phyloP scores from a whole-genome alignment of 2,113 vertebrate species.

The Haemorhous mexicanus region DNA sequence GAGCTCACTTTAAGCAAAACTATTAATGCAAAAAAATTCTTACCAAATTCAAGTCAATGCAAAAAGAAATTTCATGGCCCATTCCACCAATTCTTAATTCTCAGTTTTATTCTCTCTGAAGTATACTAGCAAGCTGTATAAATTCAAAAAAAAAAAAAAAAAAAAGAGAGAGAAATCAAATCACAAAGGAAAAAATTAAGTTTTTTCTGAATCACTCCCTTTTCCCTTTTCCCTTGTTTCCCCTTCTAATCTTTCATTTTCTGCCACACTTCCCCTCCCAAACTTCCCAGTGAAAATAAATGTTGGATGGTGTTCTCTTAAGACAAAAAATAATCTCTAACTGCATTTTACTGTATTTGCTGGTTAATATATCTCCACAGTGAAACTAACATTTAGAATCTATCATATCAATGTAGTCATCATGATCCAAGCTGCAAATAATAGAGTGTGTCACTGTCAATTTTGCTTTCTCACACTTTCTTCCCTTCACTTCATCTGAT shows the following conservation, averaged over 20 bases:
- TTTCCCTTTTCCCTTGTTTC: neutral
- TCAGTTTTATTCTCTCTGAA: slow-evolving; percentile 15
- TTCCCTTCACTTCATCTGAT: slow-evolving; percentile 90
- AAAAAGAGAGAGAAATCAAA: neutral
- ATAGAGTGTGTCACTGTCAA: slow-evolving; percentile 98
- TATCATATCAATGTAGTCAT: slow-evolving; percentile 86
- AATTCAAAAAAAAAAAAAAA: neutral
- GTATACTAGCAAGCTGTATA: neutral
- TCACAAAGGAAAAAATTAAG: slow-evolving; percentile 27
- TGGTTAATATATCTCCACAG: slow-evolving; percentile 82
- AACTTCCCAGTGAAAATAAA: slow-evolving; percentile 42
- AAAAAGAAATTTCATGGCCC: slow-evolving; percentile 6
- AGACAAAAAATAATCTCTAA: slow-evolving; percentile 56
- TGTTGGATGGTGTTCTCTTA: slow-evolving; percentile 25
- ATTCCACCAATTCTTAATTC: slow-evolving; percentile 8
- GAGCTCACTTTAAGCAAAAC: neutral
- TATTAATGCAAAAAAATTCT: neutral
- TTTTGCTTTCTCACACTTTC: slow-evolving; percentile 88
- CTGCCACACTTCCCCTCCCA: neutral
- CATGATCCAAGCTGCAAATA: slow-evolving; percentile 93
- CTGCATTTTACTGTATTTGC: slow-evolving; percentile 68
- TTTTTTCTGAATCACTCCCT: slow-evolving; percentile 7
- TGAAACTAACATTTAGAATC: slow-evolving; percentile 74
- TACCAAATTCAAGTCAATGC: neutral
- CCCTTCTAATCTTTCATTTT: neutral